phyloP scores from a whole-genome alignment of 2,113 vertebrate species.

The Synchiropus splendidus region DNA sequence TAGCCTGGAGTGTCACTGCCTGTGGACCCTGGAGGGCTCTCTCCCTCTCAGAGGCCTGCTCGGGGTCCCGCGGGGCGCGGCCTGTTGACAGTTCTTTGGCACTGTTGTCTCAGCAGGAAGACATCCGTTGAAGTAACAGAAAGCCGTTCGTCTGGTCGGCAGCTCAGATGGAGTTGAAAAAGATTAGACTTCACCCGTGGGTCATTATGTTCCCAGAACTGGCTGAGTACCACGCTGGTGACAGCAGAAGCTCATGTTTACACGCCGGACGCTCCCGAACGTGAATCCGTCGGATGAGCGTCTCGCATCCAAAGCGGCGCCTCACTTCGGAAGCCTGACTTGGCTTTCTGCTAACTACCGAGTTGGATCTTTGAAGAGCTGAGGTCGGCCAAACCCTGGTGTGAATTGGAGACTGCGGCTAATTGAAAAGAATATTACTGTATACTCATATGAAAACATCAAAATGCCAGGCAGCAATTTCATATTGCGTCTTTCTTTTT shows the following conservation, averaged over 20 bases:
- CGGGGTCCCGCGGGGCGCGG: constrained; percentile 49
- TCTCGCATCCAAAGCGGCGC: too few species aligned
- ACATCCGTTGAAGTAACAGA: constrained; percentile 91
- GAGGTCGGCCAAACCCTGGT: constrained; percentile 49
- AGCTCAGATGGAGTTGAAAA: constrained; percentile 79
- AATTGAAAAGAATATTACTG: constrained; percentile 53
- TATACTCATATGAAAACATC: constrained; percentile 29
- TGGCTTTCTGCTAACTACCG: constrained; percentile 53
- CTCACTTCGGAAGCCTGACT: constrained; percentile 44
- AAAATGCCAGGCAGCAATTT: constrained; percentile 28
- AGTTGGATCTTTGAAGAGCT: constrained; percentile 36
- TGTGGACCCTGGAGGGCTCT: constrained; percentile 35
- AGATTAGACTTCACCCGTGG: constrained; percentile 91
- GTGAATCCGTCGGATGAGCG: not conserved
- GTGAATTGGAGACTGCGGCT: constrained; percentile 39
- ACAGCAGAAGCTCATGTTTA: constrained; percentile 84
- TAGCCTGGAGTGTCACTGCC: constrained; percentile 29
- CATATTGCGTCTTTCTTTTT: constrained; percentile 7
- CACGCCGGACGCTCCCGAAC: constrained; percentile 74
- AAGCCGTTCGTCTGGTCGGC: constrained; percentile 74
- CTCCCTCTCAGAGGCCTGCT: constrained; percentile 22
- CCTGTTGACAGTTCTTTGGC: constrained; percentile 88
- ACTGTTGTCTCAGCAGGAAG: constrained; percentile 93
- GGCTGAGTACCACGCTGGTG: constrained; percentile 75
- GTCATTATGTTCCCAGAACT: constrained; percentile 84